These are phyloP conservation scores for Dryococelus australis DNA, from an alignment of 2,888 invertebrate species.

Conservation along the genomic window DNA sequence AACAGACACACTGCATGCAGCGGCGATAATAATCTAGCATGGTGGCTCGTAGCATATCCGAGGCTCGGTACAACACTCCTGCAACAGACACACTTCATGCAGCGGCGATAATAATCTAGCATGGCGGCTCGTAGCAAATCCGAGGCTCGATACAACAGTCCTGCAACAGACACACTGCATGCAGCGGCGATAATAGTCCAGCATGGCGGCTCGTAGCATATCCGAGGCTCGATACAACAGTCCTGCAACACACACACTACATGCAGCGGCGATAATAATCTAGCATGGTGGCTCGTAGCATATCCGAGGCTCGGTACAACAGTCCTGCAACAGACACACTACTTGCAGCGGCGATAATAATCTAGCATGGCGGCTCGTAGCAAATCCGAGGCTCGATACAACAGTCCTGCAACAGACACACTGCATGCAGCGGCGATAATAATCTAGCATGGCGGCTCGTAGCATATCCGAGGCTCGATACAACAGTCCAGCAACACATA, in stretches of 20 bases:
- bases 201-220: conserved; percentile 63
- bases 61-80: conserved; percentile 83
- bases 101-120: too few species aligned
- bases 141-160: conserved; percentile 80
- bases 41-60: conserved; percentile 73
- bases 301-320: conserved; percentile 83
- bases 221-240: conserved; percentile 85
- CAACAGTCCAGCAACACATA: conserved; percentile 69
- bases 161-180: too few species aligned
- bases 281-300: conserved; percentile 63
- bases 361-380: conserved; percentile 59
- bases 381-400: conserved; percentile 85
- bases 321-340: conserved; percentile 69
- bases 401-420: conserved; percentile 68
- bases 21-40: too few species aligned
- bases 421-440: too few species aligned
- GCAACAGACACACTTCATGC: too few species aligned
- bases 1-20: not conserved
- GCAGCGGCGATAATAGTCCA: too few species aligned
- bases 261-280: too few species aligned
- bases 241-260: conserved; percentile 66
- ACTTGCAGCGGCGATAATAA: too few species aligned
- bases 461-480: conserved; percentile 86
- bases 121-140: conserved; percentile 69
- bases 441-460: conserved; percentile 53